Evolutionary conservation across 2,113 vertebrate genomes (phyloP).

Genomic region (Oophaga pumilio): DNA sequence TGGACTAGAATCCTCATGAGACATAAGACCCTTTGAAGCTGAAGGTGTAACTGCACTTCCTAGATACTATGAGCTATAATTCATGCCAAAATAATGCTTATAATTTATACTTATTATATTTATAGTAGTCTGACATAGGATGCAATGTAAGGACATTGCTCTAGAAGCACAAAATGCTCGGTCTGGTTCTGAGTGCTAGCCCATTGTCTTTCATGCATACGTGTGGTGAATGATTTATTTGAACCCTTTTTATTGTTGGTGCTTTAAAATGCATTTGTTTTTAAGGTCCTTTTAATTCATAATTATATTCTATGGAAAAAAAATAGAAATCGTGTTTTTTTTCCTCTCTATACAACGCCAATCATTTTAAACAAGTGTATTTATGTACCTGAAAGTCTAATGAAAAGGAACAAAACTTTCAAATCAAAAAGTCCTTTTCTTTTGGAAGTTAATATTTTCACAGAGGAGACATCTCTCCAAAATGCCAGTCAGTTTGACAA

Average conservation of each 20-base stretch:
- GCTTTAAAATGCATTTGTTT: neutral
- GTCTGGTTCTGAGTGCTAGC: neutral
- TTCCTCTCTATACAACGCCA: slow-evolving; percentile 20
- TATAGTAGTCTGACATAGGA: neutral
- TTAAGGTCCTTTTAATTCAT: slow-evolving; percentile 11
- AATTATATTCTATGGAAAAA: neutral
- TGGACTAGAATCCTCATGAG: too few relatives aligned
- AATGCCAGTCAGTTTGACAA: slow-evolving; percentile 57
- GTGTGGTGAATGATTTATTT: neutral
- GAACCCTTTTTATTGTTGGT: neutral
- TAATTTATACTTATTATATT: neutral
- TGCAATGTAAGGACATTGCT: neutral
- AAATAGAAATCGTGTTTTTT: neutral
- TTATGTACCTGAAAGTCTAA: slow-evolving; percentile 46
- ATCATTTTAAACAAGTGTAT: slow-evolving; percentile 55
- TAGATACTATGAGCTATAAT: neutral
- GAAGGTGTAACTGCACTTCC: too few relatives aligned
- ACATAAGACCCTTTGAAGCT: too few relatives aligned
- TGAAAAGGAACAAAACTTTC: slow-evolving; percentile 52
- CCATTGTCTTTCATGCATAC: neutral
- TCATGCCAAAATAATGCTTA: too few relatives aligned
- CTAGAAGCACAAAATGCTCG: neutral
- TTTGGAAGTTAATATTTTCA: slow-evolving; percentile 43
- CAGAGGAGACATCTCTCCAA: slow-evolving; percentile 35
- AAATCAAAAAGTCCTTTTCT: slow-evolving; percentile 53